Percentiles rank a stretch among this genome's conserved stretches.
These are phyloP conservation scores for Eupithecia insigniata DNA, from an alignment of 2,888 invertebrate genomes.

Conservation along the genomic window DNA sequence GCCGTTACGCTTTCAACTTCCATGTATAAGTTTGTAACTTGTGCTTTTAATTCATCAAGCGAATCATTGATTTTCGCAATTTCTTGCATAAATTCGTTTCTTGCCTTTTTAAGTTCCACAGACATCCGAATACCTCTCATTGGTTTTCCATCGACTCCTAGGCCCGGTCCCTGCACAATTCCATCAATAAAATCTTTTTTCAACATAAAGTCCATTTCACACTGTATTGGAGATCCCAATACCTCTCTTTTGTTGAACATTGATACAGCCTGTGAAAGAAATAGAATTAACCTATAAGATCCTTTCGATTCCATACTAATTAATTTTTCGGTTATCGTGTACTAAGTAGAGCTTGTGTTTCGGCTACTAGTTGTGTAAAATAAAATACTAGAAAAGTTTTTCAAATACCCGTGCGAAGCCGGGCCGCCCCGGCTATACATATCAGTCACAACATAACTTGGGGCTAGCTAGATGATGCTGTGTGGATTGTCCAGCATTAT, in stretches of 20 bases:
- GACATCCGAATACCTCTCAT: conserved; percentile 43
- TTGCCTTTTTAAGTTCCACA: conserved; percentile 43
- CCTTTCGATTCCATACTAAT: background rate
- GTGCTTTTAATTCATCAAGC: conserved; percentile 12
- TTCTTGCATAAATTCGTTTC: conserved; percentile 39
- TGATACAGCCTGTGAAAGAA: conserved; percentile 87
- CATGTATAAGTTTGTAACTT: conserved; percentile 11
- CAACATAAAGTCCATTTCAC: conserved; percentile 38
- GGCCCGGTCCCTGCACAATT: conserved; percentile 43
- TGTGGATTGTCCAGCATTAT: too few relatives aligned
- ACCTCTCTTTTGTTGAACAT: conserved; percentile 95
- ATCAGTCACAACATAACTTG: too few relatives aligned
- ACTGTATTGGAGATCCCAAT: conserved; percentile 50
- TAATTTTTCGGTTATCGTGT: background rate
- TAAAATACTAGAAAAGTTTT: too few relatives aligned
- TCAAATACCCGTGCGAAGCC: too few relatives aligned
- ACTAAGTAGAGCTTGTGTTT: too few relatives aligned
- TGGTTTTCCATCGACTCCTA: conserved; percentile 86
- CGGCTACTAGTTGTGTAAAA: too few relatives aligned
- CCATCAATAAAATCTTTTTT: conserved; percentile 25
- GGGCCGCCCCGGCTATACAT: too few relatives aligned
- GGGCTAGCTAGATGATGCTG: too few relatives aligned
- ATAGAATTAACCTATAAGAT: background rate
- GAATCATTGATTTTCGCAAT: conserved; percentile 25
- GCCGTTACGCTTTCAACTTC: background rate